These are phyloP conservation scores for Harpalus rufipes DNA, from an alignment of 2,888 invertebrate genomes.

Conservation along the genomic window DNA sequence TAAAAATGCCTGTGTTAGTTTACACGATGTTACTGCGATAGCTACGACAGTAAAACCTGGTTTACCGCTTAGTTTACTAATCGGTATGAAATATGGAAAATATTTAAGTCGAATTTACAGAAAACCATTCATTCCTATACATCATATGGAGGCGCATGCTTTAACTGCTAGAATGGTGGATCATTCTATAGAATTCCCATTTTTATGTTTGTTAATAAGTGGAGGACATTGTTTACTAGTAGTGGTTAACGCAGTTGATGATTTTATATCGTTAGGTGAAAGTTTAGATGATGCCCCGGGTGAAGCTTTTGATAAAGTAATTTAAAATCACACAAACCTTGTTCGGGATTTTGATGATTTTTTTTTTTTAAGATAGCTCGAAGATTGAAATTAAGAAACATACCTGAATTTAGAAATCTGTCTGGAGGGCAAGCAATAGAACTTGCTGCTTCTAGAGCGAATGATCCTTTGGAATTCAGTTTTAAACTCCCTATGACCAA, in stretches of 20 bases:
- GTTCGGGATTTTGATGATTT: not conserved
- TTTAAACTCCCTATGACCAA: conserved; percentile 84
- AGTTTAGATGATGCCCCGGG: conserved; percentile 93
- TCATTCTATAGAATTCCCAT: conserved; percentile 88
- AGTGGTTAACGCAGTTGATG: conserved; percentile 85
- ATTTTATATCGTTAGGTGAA: conserved; percentile 90
- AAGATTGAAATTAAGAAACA: conserved; percentile 88
- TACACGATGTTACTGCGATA: conserved; percentile 89
- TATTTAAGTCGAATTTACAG: conserved; percentile 82
- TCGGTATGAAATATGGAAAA: conserved; percentile 92
- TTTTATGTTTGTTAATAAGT: conserved; percentile 92
- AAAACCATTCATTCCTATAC: conserved; percentile 95
- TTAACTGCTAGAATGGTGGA: conserved; percentile 89
- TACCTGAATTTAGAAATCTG: conserved; percentile 85
- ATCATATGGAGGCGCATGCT: conserved; percentile 99
- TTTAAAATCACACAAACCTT: not conserved
- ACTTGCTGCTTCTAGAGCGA: conserved; percentile 84
- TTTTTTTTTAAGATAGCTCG: conserved; percentile 82
- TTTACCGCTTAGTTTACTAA: conserved; percentile 86
- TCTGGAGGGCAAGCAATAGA: conserved; percentile 94
- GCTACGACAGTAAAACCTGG: conserved; percentile 95
- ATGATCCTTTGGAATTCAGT: conserved; percentile 82
- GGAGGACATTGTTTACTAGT: conserved; percentile 95
- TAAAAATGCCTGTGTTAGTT: conserved; percentile 79
- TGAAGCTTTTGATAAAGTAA: conserved; percentile 94